These are phyloP conservation scores for Microtus oregoni DNA, from an alignment of 2,113 vertebrate species.

Conservation along the genomic window DNA sequence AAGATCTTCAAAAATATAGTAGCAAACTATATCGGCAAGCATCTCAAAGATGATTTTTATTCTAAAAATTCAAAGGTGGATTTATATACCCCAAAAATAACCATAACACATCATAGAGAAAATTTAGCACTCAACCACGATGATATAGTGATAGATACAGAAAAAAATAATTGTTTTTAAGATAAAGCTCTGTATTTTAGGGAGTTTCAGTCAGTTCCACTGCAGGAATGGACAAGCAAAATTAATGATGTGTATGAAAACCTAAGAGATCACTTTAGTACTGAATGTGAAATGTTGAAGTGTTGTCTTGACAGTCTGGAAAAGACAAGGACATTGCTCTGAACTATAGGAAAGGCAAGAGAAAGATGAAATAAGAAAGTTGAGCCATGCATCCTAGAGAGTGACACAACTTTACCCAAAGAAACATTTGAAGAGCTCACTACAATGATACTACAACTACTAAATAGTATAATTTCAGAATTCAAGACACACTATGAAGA, in stretches of 20 bases:
- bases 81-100: background rate
- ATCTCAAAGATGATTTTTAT: background rate
- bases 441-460: background rate
- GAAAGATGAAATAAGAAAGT: too few relatives aligned
- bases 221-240: background rate
- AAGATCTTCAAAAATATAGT: background rate
- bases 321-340: background rate
- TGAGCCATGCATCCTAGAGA: too few relatives aligned
- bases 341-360: background rate
- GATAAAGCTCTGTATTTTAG: background rate
- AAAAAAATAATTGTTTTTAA: background rate
- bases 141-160: background rate
- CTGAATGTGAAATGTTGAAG: background rate
- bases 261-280: background rate
- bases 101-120: background rate
- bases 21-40: background rate
- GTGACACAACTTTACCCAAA: background rate
- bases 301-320: background rate
- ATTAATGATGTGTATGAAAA: background rate
- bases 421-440: background rate
- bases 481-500: background rate
- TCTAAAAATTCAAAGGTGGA: background rate
- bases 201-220: background rate
- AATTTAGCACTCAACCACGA: background rate
- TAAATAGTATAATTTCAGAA: background rate